These are phyloP conservation scores for Pseudanteris insignis DNA, from an alignment of 2,888 invertebrate species.

Conservation along the genomic window DNA sequence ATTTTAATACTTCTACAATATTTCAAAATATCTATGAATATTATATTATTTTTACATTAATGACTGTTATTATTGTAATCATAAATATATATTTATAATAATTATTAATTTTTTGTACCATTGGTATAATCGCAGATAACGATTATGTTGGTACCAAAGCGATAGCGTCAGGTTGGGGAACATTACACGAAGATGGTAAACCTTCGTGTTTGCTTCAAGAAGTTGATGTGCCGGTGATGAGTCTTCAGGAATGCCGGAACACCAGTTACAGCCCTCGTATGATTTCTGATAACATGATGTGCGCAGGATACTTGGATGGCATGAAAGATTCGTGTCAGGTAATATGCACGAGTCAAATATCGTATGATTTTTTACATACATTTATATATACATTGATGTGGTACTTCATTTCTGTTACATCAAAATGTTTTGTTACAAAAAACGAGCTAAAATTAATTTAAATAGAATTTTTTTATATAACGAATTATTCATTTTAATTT, in stretches of 20 bases:
- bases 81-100: no score
- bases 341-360: constrained; percentile 32
- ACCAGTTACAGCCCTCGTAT: constrained; percentile 85
- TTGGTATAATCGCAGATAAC: constrained; percentile 67
- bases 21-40: no score
- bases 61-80: no score
- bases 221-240: constrained; percentile 78
- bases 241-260: constrained; percentile 63
- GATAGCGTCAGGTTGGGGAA: constrained; percentile 88
- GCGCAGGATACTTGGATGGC: constrained; percentile 82
- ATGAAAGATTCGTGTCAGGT: constrained; percentile 86
- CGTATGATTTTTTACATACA: not conserved
- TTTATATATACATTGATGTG: no score
- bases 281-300: constrained; percentile 90
- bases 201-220: constrained; percentile 85
- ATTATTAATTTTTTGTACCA: no score
- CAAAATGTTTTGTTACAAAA: no score
- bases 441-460: no score
- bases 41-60: no score
- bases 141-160: constrained; percentile 78
- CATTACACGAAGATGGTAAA: constrained; percentile 84
- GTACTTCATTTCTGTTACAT: no score
- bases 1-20: no score
- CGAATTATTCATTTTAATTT: no score
- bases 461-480: no score